Evolutionary conservation across 2,888 invertebrate species (phyloP).

Genomic region (Scaptomyza caliginosa): DNA sequence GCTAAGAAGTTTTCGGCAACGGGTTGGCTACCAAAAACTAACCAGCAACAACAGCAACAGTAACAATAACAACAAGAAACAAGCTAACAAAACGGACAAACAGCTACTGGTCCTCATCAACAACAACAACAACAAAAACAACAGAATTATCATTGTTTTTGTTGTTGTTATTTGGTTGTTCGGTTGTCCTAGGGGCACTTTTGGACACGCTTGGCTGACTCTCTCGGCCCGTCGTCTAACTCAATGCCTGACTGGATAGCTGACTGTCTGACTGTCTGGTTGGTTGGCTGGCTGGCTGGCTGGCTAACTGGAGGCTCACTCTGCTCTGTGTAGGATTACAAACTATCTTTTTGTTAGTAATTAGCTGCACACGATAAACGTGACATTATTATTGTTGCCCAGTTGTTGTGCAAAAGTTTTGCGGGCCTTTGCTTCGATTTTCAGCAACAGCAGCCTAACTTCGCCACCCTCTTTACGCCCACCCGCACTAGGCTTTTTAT

Average conservation of each 20-base stretch:
- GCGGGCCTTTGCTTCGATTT: slow-evolving; percentile 24
- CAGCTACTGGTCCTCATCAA: slow-evolving; percentile 57
- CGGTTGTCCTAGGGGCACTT: slow-evolving; percentile 68
- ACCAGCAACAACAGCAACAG: slow-evolving; percentile 27
- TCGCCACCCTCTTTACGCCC: slow-evolving; percentile 1
- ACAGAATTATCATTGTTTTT: slow-evolving; percentile 16
- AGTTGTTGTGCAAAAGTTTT: slow-evolving; percentile 68
- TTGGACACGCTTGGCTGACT: slow-evolving; percentile 74
- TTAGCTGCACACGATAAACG: slow-evolving; percentile 80
- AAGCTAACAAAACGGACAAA: slow-evolving; percentile 51
- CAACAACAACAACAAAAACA: slow-evolving; percentile 22
- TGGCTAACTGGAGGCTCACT: slow-evolving; percentile 13
- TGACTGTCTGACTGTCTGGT: too few relatives aligned
- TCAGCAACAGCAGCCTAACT: slow-evolving; percentile 8
- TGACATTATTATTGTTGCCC: slow-evolving; percentile 77
- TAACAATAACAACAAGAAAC: slow-evolving; percentile 29
- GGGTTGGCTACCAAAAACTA: slow-evolving; percentile 39
- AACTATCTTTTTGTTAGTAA: slow-evolving; percentile 80
- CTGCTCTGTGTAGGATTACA: slow-evolving; percentile 73
- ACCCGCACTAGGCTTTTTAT: slow-evolving; percentile 1
- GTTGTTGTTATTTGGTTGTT: slow-evolving; percentile 38
- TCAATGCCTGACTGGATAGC: slow-evolving; percentile 22
- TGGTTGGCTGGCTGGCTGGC: slow-evolving; percentile 21
- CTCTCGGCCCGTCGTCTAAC: slow-evolving; percentile 39
- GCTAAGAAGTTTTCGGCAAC: slow-evolving; percentile 58